phyloP scores from a whole-genome alignment of 2,113 vertebrate species.

The Hemicordylus capensis region DNA sequence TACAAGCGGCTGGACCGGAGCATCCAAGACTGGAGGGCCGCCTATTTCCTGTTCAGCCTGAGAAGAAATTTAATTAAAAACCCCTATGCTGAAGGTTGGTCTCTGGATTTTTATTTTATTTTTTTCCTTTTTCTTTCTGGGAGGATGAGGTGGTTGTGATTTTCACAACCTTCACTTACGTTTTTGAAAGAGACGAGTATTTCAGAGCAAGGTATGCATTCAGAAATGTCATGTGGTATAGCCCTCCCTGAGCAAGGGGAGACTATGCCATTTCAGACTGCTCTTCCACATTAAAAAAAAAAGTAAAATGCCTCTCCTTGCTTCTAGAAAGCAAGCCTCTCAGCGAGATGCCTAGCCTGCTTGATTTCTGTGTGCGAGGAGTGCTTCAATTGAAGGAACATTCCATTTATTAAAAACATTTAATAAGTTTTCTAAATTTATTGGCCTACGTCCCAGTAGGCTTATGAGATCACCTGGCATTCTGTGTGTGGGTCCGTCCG shows the following conservation, averaged over 20 bases:
- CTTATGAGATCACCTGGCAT: no score
- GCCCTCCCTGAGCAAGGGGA: no score
- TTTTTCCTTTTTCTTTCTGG: no score
- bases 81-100: conserved; percentile 74
- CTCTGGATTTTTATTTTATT: no score
- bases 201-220: no score
- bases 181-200: no score
- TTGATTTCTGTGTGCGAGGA: not conserved
- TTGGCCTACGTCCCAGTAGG: no score
- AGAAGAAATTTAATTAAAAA: conserved; percentile 78
- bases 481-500: no score
- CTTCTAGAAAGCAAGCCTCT: not conserved
- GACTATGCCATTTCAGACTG: not conserved
- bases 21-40: conserved; percentile 73
- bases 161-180: not conserved
- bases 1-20: conserved; percentile 28
- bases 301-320: not conserved
- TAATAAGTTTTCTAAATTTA: no score
- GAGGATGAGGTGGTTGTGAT: no score
- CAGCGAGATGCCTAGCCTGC: not conserved
- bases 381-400: not conserved
- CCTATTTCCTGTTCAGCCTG: conserved; percentile 69
- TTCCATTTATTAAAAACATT: not conserved
- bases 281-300: not conserved
- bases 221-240: not conserved